Evolutionary conservation across 92 coral and sea anemone species (phyloP).

Genomic region (Paragorgia papillata): DNA sequence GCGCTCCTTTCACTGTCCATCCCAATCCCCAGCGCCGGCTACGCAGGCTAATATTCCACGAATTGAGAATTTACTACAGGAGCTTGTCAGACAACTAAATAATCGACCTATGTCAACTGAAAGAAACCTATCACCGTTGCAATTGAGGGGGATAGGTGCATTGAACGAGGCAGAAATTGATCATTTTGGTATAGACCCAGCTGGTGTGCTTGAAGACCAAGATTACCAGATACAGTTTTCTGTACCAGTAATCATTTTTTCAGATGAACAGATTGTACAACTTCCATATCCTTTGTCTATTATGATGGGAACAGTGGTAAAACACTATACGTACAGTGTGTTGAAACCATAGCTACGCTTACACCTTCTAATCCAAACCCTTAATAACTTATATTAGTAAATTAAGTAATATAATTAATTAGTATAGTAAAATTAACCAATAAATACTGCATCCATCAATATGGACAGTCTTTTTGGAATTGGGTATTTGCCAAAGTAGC

Average conservation of each 20-base stretch:
- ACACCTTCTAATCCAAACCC: too few species aligned
- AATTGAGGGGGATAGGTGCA: conserved; percentile 78
- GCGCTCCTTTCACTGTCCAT: too few species aligned
- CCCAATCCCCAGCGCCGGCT: too few species aligned
- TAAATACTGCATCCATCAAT: too few species aligned
- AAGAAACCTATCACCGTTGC: conserved; percentile 70
- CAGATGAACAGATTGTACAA: conserved; percentile 53
- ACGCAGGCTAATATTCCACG: conserved; percentile 54
- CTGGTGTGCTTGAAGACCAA: too few species aligned
- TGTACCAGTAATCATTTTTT: conserved; percentile 52
- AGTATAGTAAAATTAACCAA: too few species aligned
- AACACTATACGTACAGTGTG: conserved; percentile 45
- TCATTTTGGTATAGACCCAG: conserved; percentile 70
- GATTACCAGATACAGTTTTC: conserved; percentile 65
- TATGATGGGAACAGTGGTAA: conserved; percentile 68
- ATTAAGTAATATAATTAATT: too few species aligned
- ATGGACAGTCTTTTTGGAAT: too few species aligned
- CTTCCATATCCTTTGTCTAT: conserved; percentile 62
- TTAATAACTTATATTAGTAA: too few species aligned
- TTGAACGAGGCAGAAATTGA: conserved; percentile 58
- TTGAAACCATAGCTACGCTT: conserved; percentile 29
- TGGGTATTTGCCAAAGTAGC: too few species aligned
- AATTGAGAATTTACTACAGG: conserved; percentile 46
- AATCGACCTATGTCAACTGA: conserved; percentile 81
- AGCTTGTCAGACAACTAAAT: conserved; percentile 69